Evolutionary conservation across 2,888 invertebrate species (phyloP).

Genomic region (Rhagophthalmus giganteus): DNA sequence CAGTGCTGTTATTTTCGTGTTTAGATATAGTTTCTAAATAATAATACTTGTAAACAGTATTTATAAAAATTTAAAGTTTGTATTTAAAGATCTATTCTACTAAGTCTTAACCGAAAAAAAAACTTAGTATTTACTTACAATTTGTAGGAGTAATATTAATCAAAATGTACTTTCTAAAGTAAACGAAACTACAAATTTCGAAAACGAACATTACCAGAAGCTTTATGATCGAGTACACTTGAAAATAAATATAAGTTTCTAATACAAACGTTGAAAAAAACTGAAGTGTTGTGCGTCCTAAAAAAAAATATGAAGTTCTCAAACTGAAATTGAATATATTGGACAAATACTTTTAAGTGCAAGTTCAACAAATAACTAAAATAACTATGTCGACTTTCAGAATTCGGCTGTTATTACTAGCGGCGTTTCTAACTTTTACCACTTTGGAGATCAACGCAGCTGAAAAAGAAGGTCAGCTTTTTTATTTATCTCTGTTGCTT

Average conservation of each 20-base stretch:
- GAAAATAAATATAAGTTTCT: slow-evolving; percentile 8
- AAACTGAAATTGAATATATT: slow-evolving; percentile 23
- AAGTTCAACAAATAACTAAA: slow-evolving; percentile 19
- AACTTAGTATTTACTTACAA: no score
- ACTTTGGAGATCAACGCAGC: slow-evolving; percentile 20
- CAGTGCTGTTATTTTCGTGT: no score
- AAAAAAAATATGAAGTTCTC: slow-evolving; percentile 16
- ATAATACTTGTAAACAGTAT: no score
- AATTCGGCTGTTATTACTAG: slow-evolving; percentile 24
- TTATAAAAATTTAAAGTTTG: no score
- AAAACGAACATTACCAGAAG: no score
- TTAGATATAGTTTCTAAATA: no score
- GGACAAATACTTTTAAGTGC: slow-evolving; percentile 19
- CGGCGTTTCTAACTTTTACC: slow-evolving; percentile 21
- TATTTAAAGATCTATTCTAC: no score
- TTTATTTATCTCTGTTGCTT: slow-evolving; percentile 28
- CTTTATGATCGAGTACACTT: no score
- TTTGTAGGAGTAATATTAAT: no score
- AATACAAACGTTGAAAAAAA: slow-evolving; percentile 1
- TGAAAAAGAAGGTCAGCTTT: slow-evolving; percentile 36
- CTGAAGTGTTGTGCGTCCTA: slow-evolving; percentile 4
- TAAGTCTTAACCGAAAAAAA: no score
- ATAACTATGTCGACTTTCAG: slow-evolving; percentile 20
- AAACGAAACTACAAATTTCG: no score
- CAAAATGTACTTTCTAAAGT: no score